Percentiles rank a stretch among this genome's conserved stretches.
Conservation (phyloP, 2,888 invertebrate genomes). For the Esperia sulphurella region DNA sequence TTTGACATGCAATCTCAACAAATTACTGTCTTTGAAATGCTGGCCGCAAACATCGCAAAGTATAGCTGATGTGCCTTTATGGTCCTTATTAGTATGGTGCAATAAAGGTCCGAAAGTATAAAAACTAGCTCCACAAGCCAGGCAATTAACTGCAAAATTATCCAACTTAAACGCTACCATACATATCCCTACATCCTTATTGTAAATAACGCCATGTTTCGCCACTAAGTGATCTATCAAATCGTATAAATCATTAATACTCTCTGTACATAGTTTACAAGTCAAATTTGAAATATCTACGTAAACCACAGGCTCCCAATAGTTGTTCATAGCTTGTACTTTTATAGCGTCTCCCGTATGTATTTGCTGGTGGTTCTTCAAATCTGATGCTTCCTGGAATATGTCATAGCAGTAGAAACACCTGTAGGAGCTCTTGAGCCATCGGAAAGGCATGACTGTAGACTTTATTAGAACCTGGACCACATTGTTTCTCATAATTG, state of each 20-base stretch:
- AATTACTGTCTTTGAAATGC: constrained; percentile 56
- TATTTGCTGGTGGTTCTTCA: constrained; percentile 51
- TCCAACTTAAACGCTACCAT: constrained; percentile 66
- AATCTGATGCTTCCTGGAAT: constrained; percentile 57
- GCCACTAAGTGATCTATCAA: constrained; percentile 57
- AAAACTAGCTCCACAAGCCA: constrained; percentile 56
- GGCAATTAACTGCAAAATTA: constrained; percentile 52
- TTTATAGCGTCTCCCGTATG: constrained; percentile 51
- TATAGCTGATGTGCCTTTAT: constrained; percentile 62
- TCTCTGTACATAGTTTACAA: constrained; percentile 54
- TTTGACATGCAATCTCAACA: constrained; percentile 56
- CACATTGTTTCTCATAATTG: constrained; percentile 59
- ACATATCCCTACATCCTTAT: constrained; percentile 61
- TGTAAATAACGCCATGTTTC: constrained; percentile 49
- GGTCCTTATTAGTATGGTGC: constrained; percentile 66
- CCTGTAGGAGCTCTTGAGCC: constrained; percentile 67
- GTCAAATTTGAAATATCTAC: constrained; percentile 54
- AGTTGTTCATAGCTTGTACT: constrained; percentile 60
- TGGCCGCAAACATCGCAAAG: constrained; percentile 68
- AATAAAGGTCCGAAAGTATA: constrained; percentile 63
- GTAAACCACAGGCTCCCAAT: constrained; percentile 66
- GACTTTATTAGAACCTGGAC: constrained; percentile 56
- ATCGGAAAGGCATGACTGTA: constrained; percentile 64
- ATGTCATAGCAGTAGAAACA: constrained; percentile 74
- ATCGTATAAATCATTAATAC: constrained; percentile 49